phyloP scores from a whole-genome alignment of 2,797 vertebrate genomes.

The Tachyglossus aculeatus region DNA sequence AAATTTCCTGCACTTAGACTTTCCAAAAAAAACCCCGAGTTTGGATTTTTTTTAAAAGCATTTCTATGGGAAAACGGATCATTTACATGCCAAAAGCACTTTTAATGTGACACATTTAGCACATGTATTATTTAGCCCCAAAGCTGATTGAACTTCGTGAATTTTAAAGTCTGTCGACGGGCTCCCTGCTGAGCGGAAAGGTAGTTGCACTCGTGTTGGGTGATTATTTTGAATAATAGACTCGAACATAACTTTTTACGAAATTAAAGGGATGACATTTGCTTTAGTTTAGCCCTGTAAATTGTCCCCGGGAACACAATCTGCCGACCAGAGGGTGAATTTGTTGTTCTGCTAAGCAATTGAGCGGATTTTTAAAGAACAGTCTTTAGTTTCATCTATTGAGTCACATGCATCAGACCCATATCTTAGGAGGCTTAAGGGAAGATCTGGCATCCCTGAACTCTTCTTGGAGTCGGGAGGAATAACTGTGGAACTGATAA shows the following conservation, averaged over 20 bases:
- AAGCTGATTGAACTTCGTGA: conserved; percentile 89
- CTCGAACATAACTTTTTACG: conserved; percentile 88
- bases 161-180: conserved; percentile 96
- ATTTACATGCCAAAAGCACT: conserved; percentile 90
- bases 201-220: conserved; percentile 91
- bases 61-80: conserved; percentile 88
- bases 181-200: conserved; percentile 93
- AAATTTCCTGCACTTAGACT: conserved; percentile 85
- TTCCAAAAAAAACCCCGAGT: conserved; percentile 81
- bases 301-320: conserved; percentile 79
- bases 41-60: conserved; percentile 85
- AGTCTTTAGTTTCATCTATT: conserved; percentile 75
- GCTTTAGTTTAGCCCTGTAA: conserved; percentile 78
- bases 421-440: conserved; percentile 74
- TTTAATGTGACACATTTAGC: conserved; percentile 95
- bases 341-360: conserved; percentile 77
- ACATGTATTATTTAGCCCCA: conserved; percentile 91
- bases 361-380: conserved; percentile 77
- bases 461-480: conserved; percentile 41
- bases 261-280: conserved; percentile 90
- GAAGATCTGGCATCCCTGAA: conserved; percentile 58
- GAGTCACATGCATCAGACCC: conserved; percentile 72
- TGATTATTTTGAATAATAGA: conserved; percentile 99
- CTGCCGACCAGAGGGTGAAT: conserved; percentile 74
- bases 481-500: too few relatives aligned